Evolutionary conservation across 2,888 invertebrate species (phyloP), one percentile per base, ranked within the genome.

Genomic region (Pseudoips prasinana): DNA sequence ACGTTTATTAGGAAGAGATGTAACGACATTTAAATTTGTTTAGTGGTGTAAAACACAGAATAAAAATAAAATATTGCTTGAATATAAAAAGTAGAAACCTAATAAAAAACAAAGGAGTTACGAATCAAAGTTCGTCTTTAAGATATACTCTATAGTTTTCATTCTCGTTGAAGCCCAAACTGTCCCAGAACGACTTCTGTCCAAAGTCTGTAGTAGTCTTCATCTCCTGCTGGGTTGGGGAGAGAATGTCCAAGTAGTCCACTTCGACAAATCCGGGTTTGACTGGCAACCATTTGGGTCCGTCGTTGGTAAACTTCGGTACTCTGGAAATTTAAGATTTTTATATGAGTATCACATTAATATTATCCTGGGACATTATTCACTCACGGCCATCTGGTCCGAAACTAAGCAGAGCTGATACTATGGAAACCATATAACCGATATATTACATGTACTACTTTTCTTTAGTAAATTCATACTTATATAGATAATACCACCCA

Each of bases 181-280:
- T 83, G 49, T 90, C 85, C 93, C 93, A 93, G 72, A 93, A 92
- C 20, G 89, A 59, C 14, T 77, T 79, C 10, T 91, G 83, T 0
- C 91, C 92, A 39, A 92, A 83, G 58, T 91, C 86, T 0, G 71
- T 57, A 35, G 70, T 73, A 2, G 71, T 58, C 34, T 82, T 82
- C 82, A 92, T 90, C 20, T 70, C 55, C 3, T 66, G 55, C 23
- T 81, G 66, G 5, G 71, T 72, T 0, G 91, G 90, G 0, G 86
- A 84, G 7, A 73, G 64, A 29, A 92, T 90, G 22, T 90, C 83
- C 35, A 92, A 54, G 62, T 90, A 92, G 39, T 77, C 59, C 8
- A 92, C 51, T 6, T 87, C 76, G 6, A 77, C 64, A 0, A 76
- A 61, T 5, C 75, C 73, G 3, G 88, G 77, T 10, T 80, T 72